Conservation (phyloP, 1,140 invertebrate genomes). For the Pristionchus pacificus region DNA sequence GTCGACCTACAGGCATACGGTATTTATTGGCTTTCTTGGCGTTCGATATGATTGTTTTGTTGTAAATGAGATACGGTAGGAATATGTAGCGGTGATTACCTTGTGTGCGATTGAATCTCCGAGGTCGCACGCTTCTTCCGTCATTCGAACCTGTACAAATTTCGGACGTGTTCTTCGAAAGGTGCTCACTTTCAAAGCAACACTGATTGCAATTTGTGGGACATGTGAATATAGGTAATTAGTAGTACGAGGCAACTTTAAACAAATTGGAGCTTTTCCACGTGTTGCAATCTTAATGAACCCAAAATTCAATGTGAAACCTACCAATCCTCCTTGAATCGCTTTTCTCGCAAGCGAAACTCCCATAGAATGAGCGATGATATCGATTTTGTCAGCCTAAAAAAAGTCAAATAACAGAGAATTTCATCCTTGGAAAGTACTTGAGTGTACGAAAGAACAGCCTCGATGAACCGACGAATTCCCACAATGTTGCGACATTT, state of each 20-base stretch:
- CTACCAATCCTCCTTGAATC: slow-evolving; percentile 33
- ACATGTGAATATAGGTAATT: background rate
- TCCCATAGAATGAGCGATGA: slow-evolving; percentile 46
- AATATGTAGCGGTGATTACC: too few species aligned
- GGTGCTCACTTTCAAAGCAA: background rate
- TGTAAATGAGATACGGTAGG: too few species aligned
- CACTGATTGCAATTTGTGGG: background rate
- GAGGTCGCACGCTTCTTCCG: slow-evolving; percentile 24
- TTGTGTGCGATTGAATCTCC: slow-evolving; percentile 20
- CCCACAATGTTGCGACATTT: background rate
- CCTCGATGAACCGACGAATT: slow-evolving; percentile 13
- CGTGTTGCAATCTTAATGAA: background rate
- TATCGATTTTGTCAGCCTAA: too few species aligned
- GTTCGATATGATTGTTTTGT: too few species aligned
- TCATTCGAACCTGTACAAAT: slow-evolving; percentile 11
- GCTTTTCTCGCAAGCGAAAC: slow-evolving; percentile 30
- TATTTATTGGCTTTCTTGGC: too few species aligned
- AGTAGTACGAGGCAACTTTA: background rate
- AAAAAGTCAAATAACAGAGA: too few species aligned
- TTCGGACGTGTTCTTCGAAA: background rate
- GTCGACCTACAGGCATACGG: too few species aligned
- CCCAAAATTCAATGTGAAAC: slow-evolving; percentile 4
- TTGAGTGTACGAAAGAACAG: slow-evolving; percentile 32
- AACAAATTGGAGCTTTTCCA: background rate
- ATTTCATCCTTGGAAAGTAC: slow-evolving; percentile 23